A percentile compares a stretch with the other conserved stretches of the same genome.
These are phyloP conservation scores for Drosophila peninsularis DNA, from an alignment of 2,888 invertebrate genomes.

Conservation along the genomic window DNA sequence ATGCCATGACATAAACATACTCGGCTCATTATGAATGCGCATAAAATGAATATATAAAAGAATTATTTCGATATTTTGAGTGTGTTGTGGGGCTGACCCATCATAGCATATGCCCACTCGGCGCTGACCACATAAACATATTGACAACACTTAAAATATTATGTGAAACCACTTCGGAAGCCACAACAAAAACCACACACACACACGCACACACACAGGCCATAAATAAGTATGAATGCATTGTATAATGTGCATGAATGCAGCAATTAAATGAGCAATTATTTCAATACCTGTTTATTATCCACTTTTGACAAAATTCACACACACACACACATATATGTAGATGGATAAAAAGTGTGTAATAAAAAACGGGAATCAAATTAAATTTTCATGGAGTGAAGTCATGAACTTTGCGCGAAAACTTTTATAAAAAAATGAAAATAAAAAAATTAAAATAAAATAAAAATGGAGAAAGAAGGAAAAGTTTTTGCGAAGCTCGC, in stretches of 20 bases:
- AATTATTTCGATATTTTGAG: neutral
- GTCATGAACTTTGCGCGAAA: slow-evolving; percentile 48
- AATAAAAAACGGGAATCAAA: slow-evolving; percentile 49
- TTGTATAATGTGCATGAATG: slow-evolving; percentile 75
- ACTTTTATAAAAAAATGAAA: slow-evolving; percentile 47
- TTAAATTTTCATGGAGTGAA: slow-evolving; percentile 56
- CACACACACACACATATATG: slow-evolving; percentile 28
- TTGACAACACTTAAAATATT: slow-evolving; percentile 36
- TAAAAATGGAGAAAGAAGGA: slow-evolving; percentile 9
- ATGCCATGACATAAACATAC: neutral
- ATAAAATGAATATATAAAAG: neutral
- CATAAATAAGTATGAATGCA: slow-evolving; percentile 56
- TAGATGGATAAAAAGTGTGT: slow-evolving; percentile 8
- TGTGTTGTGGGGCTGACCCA: neutral
- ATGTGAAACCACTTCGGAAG: slow-evolving; percentile 29
- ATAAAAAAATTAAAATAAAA: neutral
- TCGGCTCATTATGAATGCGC: neutral
- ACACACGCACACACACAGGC: slow-evolving; percentile 18
- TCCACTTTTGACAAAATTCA: slow-evolving; percentile 47
- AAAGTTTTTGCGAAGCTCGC: slow-evolving; percentile 40
- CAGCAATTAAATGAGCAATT: slow-evolving; percentile 70
- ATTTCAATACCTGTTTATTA: slow-evolving; percentile 66
- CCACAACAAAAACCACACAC: slow-evolving; percentile 34
- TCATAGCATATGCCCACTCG: slow-evolving; percentile 2
- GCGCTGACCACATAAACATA: slow-evolving; percentile 27